Percentiles rank a stretch among this genome's conserved stretches.
Evolutionary conservation across 2,888 invertebrate genomes (phyloP).

Genomic region (Athrips mouffetella): DNA sequence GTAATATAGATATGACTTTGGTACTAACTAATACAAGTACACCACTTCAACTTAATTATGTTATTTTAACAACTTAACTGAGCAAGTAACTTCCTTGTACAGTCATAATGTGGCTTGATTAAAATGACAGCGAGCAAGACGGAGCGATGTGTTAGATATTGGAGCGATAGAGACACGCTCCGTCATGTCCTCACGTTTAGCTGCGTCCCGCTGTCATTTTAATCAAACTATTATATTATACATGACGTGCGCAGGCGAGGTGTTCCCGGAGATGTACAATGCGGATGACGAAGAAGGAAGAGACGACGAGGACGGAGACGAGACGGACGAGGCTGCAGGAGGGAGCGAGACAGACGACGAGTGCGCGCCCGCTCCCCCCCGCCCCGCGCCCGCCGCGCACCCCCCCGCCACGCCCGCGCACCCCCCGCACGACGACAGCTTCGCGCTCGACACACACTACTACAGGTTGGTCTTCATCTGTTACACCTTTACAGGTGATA

Average conservation of each 20-base stretch:
- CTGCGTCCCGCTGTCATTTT: too few species aligned
- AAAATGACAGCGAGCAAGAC: too few species aligned
- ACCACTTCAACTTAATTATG: too few species aligned
- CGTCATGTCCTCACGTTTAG: too few species aligned
- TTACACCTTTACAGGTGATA: not conserved
- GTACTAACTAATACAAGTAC: too few species aligned
- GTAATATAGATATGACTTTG: too few species aligned
- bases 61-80: too few species aligned
- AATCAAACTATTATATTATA: not conserved
- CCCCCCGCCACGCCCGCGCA: conserved; percentile 36
- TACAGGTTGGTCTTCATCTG: conserved; percentile 47
- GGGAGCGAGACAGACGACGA: conserved; percentile 52
- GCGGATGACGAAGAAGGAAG: conserved; percentile 48
- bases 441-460: conserved; percentile 61
- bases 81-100: too few species aligned
- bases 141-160: too few species aligned
- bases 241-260: conserved; percentile 46
- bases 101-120: too few species aligned
- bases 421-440: conserved; percentile 48
- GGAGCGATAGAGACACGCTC: too few species aligned
- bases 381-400: conserved; percentile 54
- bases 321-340: conserved; percentile 37
- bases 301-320: conserved; percentile 22
- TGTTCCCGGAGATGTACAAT: conserved; percentile 63
- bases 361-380: conserved; percentile 57